Evolutionary conservation across 2,113 vertebrate genomes (phyloP), one percentile per base, ranked within the genome.

Genomic region (Crotophaga sulcirostris): DNA sequence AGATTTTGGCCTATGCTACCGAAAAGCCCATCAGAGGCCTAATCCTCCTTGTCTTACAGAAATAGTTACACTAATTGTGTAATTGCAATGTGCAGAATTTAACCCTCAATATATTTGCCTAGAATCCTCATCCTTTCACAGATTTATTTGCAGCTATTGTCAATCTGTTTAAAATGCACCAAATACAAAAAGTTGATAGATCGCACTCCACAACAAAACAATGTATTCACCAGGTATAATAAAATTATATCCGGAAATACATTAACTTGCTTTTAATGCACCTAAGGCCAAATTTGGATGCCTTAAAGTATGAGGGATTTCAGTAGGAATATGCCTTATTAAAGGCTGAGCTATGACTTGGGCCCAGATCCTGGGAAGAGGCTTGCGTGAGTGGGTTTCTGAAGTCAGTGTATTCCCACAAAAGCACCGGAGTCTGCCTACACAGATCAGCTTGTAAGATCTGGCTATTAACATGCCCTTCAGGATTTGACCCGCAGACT

Each of bases 1-100:
- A 96, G 83, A 92, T 90, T 96, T 95, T 76, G 84, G 76, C 60
- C 76, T 76, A 45, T 68, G 83, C 69, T 73, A 79, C 55, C 84
- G 85, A 89, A 94, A 97, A 90, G 78, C 77, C 80, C 89, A 95
- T 94, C 87, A 96, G 72, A 60, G 47, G 44, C 26, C 63, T 95
- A 93, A 96, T 93, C 91, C 85, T 95, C 79, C 96, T 96, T 88
- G 80, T 45, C 75, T 68, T 68, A 96, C 90, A 93, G 90, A 87
- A 95, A 96, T 82, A 95, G 87, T 90, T 49, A 87, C 92, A 58
- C 85, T 93, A 94, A 94, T 88, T 89, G 93, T 77, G 51, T 63
- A 67, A 95, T 7, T 80, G 68, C 3, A 4, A 56, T 14, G 56
- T 38, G 8, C 52, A 89, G 76, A 93, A 89, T 54, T 91, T 89